phyloP scores from a whole-genome alignment of 2,888 invertebrate genomes.

The Thyatira batis region DNA sequence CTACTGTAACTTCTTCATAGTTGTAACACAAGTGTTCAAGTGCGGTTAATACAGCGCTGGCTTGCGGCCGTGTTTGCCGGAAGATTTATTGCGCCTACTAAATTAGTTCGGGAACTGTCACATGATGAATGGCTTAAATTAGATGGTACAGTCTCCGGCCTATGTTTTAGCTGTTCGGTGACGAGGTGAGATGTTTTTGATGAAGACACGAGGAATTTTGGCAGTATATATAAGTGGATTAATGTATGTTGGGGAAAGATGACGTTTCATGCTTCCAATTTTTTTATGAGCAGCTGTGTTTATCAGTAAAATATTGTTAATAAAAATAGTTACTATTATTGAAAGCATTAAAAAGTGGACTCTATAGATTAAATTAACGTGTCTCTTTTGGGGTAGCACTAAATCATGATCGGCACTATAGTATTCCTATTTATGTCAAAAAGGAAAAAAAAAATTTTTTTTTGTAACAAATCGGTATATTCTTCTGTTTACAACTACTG shows the following conservation, averaged over 20 bases:
- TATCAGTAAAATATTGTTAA: too few species aligned
- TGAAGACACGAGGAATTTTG: not conserved
- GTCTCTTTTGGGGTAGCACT: too few species aligned
- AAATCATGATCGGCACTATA: too few species aligned
- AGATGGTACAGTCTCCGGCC: conserved; percentile 1
- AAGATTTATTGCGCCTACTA: conserved; percentile 46
- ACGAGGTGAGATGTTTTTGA: not conserved
- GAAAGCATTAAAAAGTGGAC: too few species aligned
- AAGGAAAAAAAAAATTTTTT: too few species aligned
- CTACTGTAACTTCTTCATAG: not conserved
- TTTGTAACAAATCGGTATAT: too few species aligned
- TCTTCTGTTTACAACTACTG: too few species aligned
- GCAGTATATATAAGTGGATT: not conserved
- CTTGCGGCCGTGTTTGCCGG: conserved; percentile 24
- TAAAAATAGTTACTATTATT: too few species aligned
- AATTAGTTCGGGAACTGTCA: conserved; percentile 40
- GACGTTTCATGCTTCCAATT: too few species aligned
- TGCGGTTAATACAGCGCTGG: conserved; percentile 24
- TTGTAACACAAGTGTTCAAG: not conserved
- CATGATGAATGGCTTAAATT: conserved; percentile 34
- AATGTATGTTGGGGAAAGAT: not conserved
- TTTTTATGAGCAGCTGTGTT: too few species aligned
- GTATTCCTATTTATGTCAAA: too few species aligned
- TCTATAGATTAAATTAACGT: too few species aligned
- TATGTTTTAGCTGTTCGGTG: not conserved